Evolutionary conservation across 2,888 invertebrate species (phyloP).

Genomic region (Melanargia galathea): DNA sequence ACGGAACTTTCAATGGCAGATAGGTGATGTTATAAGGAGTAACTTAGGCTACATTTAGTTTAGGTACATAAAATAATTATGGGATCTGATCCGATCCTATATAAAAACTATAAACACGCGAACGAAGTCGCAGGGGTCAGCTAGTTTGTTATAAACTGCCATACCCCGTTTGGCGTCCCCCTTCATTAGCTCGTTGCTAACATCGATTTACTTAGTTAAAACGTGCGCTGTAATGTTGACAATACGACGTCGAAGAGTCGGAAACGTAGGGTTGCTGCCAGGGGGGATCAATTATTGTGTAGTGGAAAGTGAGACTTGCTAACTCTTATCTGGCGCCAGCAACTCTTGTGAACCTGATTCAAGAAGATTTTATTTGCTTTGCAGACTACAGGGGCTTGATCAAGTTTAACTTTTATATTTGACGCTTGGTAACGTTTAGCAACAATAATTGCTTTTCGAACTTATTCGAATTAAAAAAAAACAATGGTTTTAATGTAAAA

Average conservation of each 20-base stretch:
- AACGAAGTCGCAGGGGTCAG: too few species aligned
- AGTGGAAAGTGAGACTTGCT: conserved; percentile 2
- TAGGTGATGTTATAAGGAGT: too few species aligned
- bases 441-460: background rate
- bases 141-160: too few species aligned
- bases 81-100: too few species aligned
- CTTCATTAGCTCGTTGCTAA: conserved; percentile 10
- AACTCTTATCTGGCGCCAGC: background rate
- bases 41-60: too few species aligned
- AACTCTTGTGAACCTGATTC: background rate
- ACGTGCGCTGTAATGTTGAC: background rate
- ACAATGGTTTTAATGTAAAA: background rate
- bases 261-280: background rate
- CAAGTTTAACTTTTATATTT: background rate
- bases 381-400: background rate
- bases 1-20: too few species aligned
- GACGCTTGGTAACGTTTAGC: background rate
- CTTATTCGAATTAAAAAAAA: background rate
- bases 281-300: background rate
- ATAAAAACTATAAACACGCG: too few species aligned
- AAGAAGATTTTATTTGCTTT: background rate
- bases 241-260: background rate
- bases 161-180: background rate
- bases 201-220: background rate
- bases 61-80: too few species aligned